Base-by-base conservation (phyloP, 2,888 invertebrate genomes). In the Cataglyphis altisquamis region DNA sequence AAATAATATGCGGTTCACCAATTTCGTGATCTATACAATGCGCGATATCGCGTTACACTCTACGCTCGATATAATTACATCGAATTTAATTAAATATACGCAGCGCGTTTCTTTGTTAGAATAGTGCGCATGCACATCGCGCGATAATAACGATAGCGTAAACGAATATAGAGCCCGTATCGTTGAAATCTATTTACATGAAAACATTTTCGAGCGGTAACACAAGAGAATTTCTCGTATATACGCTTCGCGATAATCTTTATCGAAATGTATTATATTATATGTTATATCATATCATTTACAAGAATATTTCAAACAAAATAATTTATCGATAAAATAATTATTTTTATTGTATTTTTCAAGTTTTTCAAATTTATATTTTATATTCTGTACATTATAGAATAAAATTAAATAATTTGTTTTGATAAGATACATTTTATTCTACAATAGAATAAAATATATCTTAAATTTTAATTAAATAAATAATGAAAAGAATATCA, bases 1-100 rank as follows among this genome's bases (percentile, higher is more conserved):
- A 89, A 90, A 90, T 90, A 90, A 90, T 85, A 90, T 87, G 89
- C 85, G 80, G 86, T 78, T 88, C 86, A 86, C 87, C 90, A 90
- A 88, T 88, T 84, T 87, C 66, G 87, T 86, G 82, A 90, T 90
- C 88, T 87, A 87, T 84, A 90, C 84, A 87, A 67, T 70, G 41
- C 29, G 72, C 67, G n/a, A 74, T 45, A 57, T 55, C 48, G 74
- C 75, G 70, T 82, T 83, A 77, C 74, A 32, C 74, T 52, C 78
- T 74, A 82, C 85, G 57, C 75, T 64, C 84, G 60, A 86, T 80
- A 90, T 86, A 90, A 90, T 90, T 89, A 90, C 90, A 88, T 90
- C 87, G 89, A 83, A 81, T 90, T 90, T 90, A 90, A 90, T 90
- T 88, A 90, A 90, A 90, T 90, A 80, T 80, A 80, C 78, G 41